Evolutionary conservation across 1,140 invertebrate genomes (phyloP).

Genomic region (Oreohelix idahoensis): DNA sequence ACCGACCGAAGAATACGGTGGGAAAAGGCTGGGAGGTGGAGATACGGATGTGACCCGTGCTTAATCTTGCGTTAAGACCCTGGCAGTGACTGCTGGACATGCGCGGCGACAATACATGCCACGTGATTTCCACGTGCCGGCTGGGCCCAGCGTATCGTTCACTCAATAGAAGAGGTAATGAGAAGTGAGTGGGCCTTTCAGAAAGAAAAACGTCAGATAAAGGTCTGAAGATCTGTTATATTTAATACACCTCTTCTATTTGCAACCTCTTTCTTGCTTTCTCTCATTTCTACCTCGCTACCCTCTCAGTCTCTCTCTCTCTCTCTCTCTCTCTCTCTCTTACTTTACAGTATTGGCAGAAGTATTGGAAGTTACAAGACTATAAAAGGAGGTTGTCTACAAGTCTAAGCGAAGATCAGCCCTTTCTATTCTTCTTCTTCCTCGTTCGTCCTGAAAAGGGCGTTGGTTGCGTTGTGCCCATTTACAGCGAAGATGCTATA

Average conservation of each 20-base stretch:
- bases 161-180: constrained; percentile 23
- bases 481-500: too few species aligned
- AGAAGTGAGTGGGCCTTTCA: constrained; percentile 4
- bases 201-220: not conserved
- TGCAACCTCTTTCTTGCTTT: not conserved
- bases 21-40: constrained; percentile 12
- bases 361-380: too few species aligned
- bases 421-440: too few species aligned
- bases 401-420: too few species aligned
- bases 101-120: constrained; percentile 17
- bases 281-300: not conserved
- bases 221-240: not conserved
- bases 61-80: constrained; percentile 28
- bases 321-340: not conserved
- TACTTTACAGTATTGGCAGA: too few species aligned
- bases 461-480: too few species aligned
- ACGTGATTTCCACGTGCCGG: constrained; percentile 24
- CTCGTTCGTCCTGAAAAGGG: too few species aligned
- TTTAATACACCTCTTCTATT: not conserved
- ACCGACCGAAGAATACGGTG: not conserved
- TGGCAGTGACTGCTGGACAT: constrained; percentile 10
- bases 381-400: too few species aligned
- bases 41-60: constrained; percentile 29
- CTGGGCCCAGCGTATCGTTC: not conserved
- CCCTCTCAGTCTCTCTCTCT: not conserved